These are phyloP conservation scores for Stylophora pistillata DNA, from an alignment of 64 coral and sea anemone genomes.

Conservation along the genomic window DNA sequence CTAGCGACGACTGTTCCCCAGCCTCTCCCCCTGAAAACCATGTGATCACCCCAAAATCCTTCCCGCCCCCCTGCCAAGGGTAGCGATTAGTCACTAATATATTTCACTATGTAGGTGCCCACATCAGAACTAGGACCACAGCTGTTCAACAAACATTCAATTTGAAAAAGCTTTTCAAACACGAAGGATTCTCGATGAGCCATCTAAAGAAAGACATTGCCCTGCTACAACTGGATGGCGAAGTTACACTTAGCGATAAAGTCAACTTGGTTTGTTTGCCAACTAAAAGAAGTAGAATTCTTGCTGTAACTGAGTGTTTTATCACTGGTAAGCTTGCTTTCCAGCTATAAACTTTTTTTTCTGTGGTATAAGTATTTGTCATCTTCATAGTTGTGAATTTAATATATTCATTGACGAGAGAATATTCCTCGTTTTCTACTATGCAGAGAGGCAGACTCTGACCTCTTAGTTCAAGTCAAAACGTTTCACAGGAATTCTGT, in stretches of 20 bases:
- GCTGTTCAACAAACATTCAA: not conserved
- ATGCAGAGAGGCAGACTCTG: too few relatives aligned
- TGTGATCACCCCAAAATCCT: not conserved
- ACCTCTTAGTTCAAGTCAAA: too few relatives aligned
- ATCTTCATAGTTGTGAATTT: too few relatives aligned
- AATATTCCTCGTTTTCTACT: too few relatives aligned
- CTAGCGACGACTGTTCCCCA: too few relatives aligned
- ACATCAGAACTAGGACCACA: not conserved
- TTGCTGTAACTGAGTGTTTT: constrained; percentile 27
- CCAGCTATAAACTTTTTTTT: too few relatives aligned
- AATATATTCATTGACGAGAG: too few relatives aligned
- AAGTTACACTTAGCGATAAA: not conserved
- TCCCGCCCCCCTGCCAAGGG: too few relatives aligned
- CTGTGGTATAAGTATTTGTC: too few relatives aligned
- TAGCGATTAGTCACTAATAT: too few relatives aligned
- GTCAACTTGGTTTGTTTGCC: constrained; percentile 24
- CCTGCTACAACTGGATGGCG: not conserved
- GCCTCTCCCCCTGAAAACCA: too few relatives aligned
- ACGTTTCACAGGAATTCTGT: too few relatives aligned
- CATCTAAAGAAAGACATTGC: not conserved
- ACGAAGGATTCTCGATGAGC: not conserved
- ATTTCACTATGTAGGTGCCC: not conserved
- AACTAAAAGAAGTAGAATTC: constrained; percentile 27
- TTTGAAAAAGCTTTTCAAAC: not conserved
- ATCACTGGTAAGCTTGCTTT: constrained; percentile 18